A percentile compares a stretch with the other conserved stretches of the same genome.
These are phyloP conservation scores for Anser brachyrhynchus DNA, from an alignment of 2,113 vertebrate genomes.

Conservation along the genomic window DNA sequence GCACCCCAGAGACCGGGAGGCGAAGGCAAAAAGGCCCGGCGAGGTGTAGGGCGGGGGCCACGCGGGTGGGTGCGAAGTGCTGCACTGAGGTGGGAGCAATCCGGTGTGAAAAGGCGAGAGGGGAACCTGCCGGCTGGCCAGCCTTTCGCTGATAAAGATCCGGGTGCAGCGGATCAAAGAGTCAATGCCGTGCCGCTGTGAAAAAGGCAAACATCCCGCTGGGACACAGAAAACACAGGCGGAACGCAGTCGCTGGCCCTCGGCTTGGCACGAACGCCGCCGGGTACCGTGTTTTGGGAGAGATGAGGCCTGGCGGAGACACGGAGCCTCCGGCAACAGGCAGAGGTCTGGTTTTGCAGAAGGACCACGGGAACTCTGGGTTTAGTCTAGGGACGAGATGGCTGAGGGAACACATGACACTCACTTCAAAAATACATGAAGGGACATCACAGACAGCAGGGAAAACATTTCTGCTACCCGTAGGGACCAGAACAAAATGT, in stretches of 20 bases:
- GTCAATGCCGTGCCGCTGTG: neutral
- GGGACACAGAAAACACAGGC: neutral
- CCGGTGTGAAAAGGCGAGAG: neutral
- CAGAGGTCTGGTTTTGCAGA: neutral
- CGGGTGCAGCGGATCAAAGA: neutral
- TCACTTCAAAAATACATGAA: neutral
- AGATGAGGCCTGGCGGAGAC: neutral
- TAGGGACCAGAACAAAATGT: neutral
- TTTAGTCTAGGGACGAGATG: neutral
- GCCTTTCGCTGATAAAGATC: neutral
- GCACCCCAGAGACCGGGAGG: neutral
- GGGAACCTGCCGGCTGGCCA: neutral
- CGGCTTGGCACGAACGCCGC: rapidly evolving
- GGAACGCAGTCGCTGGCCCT: rapidly evolving
- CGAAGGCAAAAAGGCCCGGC: neutral
- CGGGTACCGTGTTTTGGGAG: rapidly evolving
- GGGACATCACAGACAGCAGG: neutral
- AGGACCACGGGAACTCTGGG: rapidly evolving
- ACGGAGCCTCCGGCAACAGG: rapidly evolving
- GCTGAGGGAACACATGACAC: rapidly evolving
- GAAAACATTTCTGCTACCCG: neutral
- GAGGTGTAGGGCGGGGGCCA: neutral
- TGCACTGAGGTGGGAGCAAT: neutral
- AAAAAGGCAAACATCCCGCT: neutral
- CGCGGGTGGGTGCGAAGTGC: rapidly evolving